Conservation (phyloP, 2,888 invertebrate genomes). For the Oscheius sp. region DNA sequence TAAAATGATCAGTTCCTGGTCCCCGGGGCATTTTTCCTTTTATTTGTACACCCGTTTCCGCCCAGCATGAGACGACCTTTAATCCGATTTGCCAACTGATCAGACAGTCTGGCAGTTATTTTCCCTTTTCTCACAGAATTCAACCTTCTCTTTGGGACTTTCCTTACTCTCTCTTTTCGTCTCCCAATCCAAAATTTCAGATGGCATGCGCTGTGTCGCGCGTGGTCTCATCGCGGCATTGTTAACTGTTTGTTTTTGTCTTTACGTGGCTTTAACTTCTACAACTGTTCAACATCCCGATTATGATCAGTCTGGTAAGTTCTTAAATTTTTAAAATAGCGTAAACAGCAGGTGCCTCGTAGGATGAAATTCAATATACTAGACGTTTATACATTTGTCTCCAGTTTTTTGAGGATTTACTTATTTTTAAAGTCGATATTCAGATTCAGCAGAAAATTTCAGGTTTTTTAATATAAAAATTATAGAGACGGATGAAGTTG, state of each 20-base stretch:
- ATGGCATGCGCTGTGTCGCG: slow-evolving; percentile 31
- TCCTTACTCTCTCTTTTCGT: not conserved
- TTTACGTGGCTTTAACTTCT: slow-evolving; percentile 24
- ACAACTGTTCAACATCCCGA: not conserved
- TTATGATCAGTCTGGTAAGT: slow-evolving; percentile 2
- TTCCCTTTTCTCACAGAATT: not conserved
- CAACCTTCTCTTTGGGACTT: not conserved
- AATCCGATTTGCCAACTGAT: not conserved
- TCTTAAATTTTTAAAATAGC: not conserved
- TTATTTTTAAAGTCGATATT: not conserved
- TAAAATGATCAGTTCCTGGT: too few species aligned
- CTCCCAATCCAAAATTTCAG: not conserved
- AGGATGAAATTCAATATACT: too few species aligned
- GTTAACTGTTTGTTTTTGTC: slow-evolving; percentile 14
- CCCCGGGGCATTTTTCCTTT: not conserved
- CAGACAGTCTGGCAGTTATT: not conserved
- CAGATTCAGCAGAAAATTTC: not conserved
- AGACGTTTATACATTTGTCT: not conserved
- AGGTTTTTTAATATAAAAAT: not conserved
- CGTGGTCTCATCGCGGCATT: slow-evolving; percentile 24
- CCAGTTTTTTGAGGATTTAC: too few species aligned
- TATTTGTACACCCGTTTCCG: not conserved
- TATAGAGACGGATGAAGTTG: slow-evolving; percentile 15
- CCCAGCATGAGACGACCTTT: not conserved
- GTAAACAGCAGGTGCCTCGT: too few species aligned